Base-by-base conservation (phyloP, 2,888 invertebrate species). In the Gari tellinella region DNA sequence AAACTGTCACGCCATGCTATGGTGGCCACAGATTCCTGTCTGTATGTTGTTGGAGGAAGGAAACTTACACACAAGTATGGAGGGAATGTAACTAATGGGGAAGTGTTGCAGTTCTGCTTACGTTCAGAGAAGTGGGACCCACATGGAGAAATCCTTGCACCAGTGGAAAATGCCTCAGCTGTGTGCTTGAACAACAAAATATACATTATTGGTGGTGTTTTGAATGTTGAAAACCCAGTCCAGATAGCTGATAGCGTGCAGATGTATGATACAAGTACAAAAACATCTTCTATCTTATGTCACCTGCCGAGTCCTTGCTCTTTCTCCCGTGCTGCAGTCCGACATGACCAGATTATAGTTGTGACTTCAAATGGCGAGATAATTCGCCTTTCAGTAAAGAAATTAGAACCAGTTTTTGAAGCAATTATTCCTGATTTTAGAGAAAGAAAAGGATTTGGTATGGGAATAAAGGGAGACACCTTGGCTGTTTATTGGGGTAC, bases 231-330 rank as follows among this genome's bases (percentile, higher is more conserved):
- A 1, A 31, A 43, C 8, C 45, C 61, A 12, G 68, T 56, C 2
- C n/a, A n/a, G n/a, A n/a, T n/a, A n/a, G n/a, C n/a, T n/a, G 45
- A 68, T 41, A 63, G 73, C 25, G 60, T 74, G 23, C 73, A 74
- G 31, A 51, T 60, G 7, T 74, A 61, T 43, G 60, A 74, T 48
- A 64, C 53, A 8, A 21, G 25, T 4, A 60, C 37, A n/a, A 53
- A 64, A 0, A 21, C 15, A 15, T 48, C 58, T 3, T 68, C 68
- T n/a, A 64, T 74, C 19, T 19, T 68, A 19, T 63, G 60, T 21
- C 46, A 60, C 23, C 37, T 74, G n/a, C 64, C 64, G 19, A 60
- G 43, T 8, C 73, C 73, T 3, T 64, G 55, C 23, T 23, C 43
- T 15, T 74, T 53, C 38, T 74, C 73, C 3, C 58, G 68, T 31